Base-by-base conservation (phyloP, 2,888 invertebrate species). In the Eueremaeus valkanovi region DNA sequence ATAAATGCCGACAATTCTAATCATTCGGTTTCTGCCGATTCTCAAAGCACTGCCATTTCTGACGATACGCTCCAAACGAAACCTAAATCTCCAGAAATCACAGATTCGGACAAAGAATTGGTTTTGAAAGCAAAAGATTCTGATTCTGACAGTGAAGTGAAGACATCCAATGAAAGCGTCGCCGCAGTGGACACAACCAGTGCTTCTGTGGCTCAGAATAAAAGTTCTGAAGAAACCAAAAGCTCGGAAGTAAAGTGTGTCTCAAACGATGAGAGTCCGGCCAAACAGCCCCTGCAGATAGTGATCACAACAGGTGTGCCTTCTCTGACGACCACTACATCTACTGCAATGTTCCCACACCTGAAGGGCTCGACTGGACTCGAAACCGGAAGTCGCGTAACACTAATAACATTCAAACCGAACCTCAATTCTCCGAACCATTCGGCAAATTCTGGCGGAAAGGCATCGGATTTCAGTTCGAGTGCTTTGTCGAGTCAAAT, bases 401-500 rank as follows among this genome's bases (percentile, higher is more conserved):
- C 61, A 29, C n/a, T 70, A 6, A 70, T 70, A 18, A 61, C 61
- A 36, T 45, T 70, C 45, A 70, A 70, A 45, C 33, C 70, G 11
- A 70, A 70, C 33, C 27, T 70, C 9, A 70, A 70, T n/a, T 33
- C 33, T 70, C 70, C 70, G 27, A 70, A 70, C n/a, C 36, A 16
- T 11, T 61, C 61, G 31, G 5, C 58, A 1, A 58, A 51, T 24
- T 29, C 9, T 8, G 36, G 45, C 16, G 42, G 42, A 42, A 45
- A 40, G 16, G 24, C 40, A 42, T 40, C 42, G 5, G 40, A 70
- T 27, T 42, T n/a, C 13, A 45, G 16, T 3, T 36, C 9, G 16
- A 31, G 18, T 70, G 8, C 45, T 40, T 31, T 61, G 8, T 31
- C 61, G 2, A 61, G 33, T 33, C 31, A 16, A 31, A 77, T 76